phyloP scores from a whole-genome alignment of 2,888 invertebrate genomes.

The Epinotia nisella region DNA sequence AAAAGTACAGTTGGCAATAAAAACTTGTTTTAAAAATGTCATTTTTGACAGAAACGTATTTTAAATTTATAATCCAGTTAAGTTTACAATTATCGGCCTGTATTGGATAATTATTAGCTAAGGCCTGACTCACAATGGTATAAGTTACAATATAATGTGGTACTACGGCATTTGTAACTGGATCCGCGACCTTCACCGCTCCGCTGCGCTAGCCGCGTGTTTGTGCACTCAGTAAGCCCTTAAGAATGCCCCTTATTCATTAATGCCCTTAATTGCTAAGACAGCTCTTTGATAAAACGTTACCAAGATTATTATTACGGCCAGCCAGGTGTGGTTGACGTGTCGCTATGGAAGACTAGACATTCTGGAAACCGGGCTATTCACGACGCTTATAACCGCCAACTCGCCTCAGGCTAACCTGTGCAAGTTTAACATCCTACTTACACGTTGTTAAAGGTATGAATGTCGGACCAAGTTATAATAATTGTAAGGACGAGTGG shows the following conservation, averaged over 20 bases:
- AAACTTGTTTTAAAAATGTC: too few relatives aligned
- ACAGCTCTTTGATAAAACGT: slow-evolving; percentile 48
- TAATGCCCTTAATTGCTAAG: slow-evolving; percentile 55
- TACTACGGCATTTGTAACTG: slow-evolving; percentile 57
- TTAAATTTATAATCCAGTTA: not conserved
- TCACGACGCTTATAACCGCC: not conserved
- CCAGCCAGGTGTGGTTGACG: slow-evolving; percentile 21
- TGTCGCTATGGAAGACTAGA: not conserved
- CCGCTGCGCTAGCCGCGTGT: slow-evolving; percentile 63
- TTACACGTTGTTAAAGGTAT: too few relatives aligned
- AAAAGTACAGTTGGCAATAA: too few relatives aligned
- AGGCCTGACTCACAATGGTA: slow-evolving; percentile 33
- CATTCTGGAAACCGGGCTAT: slow-evolving; percentile 8
- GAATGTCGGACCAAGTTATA: too few relatives aligned
- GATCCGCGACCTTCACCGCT: slow-evolving; percentile 67
- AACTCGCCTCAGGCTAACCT: not conserved
- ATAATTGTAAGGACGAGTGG: too few relatives aligned
- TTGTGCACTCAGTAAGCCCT: slow-evolving; percentile 64
- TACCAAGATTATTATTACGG: slow-evolving; percentile 22
- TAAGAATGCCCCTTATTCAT: slow-evolving; percentile 58
- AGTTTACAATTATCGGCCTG: not conserved
- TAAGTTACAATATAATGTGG: slow-evolving; percentile 47
- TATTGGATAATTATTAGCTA: slow-evolving; percentile 14
- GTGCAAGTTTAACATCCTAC: not conserved
- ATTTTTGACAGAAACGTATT: too few relatives aligned